phyloP scores from a whole-genome alignment of 2,888 invertebrate species.

The Agonopterix subpropinquella region DNA sequence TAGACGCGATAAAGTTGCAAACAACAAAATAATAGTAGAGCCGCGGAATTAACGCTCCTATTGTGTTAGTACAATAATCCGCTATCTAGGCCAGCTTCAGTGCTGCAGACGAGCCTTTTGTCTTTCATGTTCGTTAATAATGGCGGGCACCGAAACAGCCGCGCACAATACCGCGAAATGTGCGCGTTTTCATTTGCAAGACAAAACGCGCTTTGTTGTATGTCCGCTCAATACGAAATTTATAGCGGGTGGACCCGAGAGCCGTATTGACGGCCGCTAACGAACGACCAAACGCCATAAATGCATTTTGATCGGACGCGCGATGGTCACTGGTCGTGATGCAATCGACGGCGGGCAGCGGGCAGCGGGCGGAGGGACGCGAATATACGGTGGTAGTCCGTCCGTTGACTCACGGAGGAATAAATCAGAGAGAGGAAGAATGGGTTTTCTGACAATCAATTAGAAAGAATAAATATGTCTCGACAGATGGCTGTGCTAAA shows the following conservation, averaged over 20 bases:
- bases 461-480: too few species aligned
- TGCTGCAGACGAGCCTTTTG: slow-evolving; percentile 76
- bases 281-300: slow-evolving; percentile 62
- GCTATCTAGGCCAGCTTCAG: slow-evolving; percentile 76
- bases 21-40: slow-evolving; percentile 72
- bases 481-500: too few species aligned
- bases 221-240: slow-evolving; percentile 74
- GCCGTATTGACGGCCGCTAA: slow-evolving; percentile 68
- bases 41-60: slow-evolving; percentile 74
- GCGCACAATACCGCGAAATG: slow-evolving; percentile 76
- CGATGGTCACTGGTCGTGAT: neutral
- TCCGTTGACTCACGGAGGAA: too few species aligned
- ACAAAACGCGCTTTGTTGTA: slow-evolving; percentile 76
- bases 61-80: slow-evolving; percentile 76
- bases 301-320: slow-evolving; percentile 55
- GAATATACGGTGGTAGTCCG: too few species aligned
- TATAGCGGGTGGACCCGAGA: slow-evolving; percentile 68
- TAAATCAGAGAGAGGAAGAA: too few species aligned
- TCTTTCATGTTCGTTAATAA: slow-evolving; percentile 76
- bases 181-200: slow-evolving; percentile 77
- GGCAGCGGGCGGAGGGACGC: neutral
- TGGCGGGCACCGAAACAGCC: slow-evolving; percentile 75
- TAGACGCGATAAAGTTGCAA: slow-evolving; percentile 71
- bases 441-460: too few species aligned
- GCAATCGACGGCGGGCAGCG: neutral